Evolutionary conservation across 2,888 invertebrate species (phyloP).

Genomic region (Leptinotarsa tumamoca): DNA sequence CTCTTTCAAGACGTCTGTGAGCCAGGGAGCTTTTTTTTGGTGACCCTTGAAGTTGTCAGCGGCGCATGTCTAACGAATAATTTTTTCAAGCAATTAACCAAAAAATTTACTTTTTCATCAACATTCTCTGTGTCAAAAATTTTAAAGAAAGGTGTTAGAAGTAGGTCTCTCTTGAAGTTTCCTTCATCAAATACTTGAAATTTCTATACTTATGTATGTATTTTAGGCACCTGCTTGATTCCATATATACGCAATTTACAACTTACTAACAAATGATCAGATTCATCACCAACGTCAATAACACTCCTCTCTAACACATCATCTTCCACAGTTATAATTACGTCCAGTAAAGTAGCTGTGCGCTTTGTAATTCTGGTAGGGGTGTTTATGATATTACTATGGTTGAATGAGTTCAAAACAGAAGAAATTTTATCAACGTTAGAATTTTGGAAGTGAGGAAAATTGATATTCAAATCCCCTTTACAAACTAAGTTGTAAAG

Average conservation of each 20-base stretch:
- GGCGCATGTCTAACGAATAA: neutral
- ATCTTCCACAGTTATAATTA: neutral
- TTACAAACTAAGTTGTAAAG: neutral
- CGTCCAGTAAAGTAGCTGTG: neutral
- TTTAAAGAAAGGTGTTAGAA: too few species aligned
- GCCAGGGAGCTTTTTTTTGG: neutral
- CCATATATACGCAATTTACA: neutral
- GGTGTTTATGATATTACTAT: neutral
- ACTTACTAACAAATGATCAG: neutral
- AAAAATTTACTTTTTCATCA: neutral
- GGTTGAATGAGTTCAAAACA: neutral
- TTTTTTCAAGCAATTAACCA: neutral
- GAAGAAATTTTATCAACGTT: neutral
- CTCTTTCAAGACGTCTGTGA: neutral
- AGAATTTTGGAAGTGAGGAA: neutral
- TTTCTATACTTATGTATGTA: neutral
- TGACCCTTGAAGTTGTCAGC: neutral
- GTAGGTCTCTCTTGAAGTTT: too few species aligned
- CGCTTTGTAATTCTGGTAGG: neutral
- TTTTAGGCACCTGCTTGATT: neutral
- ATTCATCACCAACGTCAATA: neutral
- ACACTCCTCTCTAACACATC: neutral
- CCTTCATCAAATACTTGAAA: slow-evolving; percentile 1
- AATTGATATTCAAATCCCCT: slow-evolving; percentile 1
- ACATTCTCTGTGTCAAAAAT: too few species aligned